Conservation (phyloP, 2,888 invertebrate species). For the Epirrhoe alternata region DNA sequence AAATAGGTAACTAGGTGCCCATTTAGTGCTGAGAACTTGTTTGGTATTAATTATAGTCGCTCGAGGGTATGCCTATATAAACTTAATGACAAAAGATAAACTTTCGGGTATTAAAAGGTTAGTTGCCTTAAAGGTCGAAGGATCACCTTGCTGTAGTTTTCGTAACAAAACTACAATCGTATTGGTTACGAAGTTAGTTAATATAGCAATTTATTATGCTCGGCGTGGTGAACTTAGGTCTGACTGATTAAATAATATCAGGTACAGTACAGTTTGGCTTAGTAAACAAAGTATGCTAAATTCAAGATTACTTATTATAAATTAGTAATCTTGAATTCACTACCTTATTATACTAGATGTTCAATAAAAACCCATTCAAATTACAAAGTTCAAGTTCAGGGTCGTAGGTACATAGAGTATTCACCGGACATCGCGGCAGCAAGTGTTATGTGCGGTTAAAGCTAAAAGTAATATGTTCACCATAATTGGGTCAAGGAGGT, state of each 20-base stretch:
- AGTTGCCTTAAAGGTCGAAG: slow-evolving; percentile 53
- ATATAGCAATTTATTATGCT: slow-evolving; percentile 20
- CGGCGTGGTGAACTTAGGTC: slow-evolving; percentile 1
- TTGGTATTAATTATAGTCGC: slow-evolving; percentile 45
- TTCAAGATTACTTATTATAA: not conserved
- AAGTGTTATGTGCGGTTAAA: slow-evolving; percentile 36
- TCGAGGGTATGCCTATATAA: slow-evolving; percentile 46
- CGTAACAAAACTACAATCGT: slow-evolving; percentile 36
- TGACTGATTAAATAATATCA: slow-evolving; percentile 1
- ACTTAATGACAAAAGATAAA: slow-evolving; percentile 50
- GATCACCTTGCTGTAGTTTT: slow-evolving; percentile 53
- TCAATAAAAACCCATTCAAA: not conserved
- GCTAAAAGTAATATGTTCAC: slow-evolving; percentile 53
- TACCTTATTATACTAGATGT: not conserved
- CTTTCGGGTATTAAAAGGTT: slow-evolving; percentile 53
- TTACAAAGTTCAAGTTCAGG: slow-evolving; percentile 36
- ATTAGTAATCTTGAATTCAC: not conserved
- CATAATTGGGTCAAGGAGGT: slow-evolving; percentile 78
- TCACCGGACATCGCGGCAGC: slow-evolving; percentile 30
- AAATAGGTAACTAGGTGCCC: slow-evolving; percentile 32
- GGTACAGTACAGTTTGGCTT: not conserved
- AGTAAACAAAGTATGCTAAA: slow-evolving; percentile 5
- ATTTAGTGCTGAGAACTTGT: slow-evolving; percentile 40
- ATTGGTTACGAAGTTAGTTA: slow-evolving; percentile 32
- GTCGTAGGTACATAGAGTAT: slow-evolving; percentile 13